A percentile compares a stretch with the other conserved stretches of the same genome.
phyloP scores from a whole-genome alignment of 2,888 invertebrate genomes.

The Bombyx huttoni region DNA sequence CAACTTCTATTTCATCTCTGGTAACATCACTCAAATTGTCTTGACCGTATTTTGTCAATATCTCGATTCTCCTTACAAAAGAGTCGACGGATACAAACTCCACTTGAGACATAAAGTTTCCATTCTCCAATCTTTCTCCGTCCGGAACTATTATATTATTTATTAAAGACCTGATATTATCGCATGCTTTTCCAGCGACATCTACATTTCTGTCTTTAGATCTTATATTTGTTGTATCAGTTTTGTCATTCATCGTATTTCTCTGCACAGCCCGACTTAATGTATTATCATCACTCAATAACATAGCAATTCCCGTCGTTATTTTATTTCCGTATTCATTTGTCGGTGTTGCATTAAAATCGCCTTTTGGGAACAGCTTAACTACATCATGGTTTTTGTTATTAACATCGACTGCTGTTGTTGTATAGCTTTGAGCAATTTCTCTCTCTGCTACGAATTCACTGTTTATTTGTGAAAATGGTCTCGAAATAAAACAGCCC shows the following conservation, averaged over 20 bases:
- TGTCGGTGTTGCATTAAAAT: conserved; percentile 2
- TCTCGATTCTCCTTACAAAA: conserved; percentile 14
- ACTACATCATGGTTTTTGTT: neutral
- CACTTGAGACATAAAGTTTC: conserved; percentile 4
- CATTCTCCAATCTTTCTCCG: neutral
- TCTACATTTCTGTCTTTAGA: neutral
- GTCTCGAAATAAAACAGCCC: neutral
- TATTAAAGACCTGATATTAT: conserved; percentile 13
- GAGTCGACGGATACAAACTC: conserved; percentile 16
- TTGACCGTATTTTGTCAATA: conserved; percentile 5
- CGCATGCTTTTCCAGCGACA: conserved; percentile 7
- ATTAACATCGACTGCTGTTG: too few species aligned
- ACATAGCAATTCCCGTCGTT: neutral
- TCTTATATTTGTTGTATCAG: conserved; percentile 1
- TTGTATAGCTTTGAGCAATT: neutral
- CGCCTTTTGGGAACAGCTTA: neutral
- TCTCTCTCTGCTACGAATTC: neutral
- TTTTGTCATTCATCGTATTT: neutral
- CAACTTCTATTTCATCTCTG: conserved; percentile 15
- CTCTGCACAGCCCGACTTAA: neutral
- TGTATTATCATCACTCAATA: neutral
- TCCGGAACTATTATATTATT: conserved; percentile 15
- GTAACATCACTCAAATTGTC: conserved; percentile 9
- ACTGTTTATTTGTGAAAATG: neutral
- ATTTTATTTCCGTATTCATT: neutral